Percentiles rank a stretch among this genome's conserved stretches.
Conservation (phyloP, 2,113 vertebrate species). For the Melanostigma gelatinosum region DNA sequence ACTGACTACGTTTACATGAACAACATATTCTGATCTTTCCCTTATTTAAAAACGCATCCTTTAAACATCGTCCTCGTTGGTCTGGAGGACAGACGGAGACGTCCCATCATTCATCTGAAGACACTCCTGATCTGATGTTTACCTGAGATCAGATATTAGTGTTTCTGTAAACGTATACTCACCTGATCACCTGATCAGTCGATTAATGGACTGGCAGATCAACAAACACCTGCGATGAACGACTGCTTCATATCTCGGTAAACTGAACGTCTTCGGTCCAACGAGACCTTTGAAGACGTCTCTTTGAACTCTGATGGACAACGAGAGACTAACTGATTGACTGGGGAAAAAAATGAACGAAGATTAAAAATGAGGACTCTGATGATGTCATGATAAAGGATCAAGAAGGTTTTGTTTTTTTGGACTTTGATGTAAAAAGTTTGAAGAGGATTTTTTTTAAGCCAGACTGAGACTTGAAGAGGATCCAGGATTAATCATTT, state of each 20-base stretch:
- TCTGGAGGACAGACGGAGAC: too few species aligned
- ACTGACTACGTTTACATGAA: neutral
- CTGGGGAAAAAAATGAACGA: neutral
- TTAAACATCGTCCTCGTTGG: too few species aligned
- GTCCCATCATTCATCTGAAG: too few species aligned
- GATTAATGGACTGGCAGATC: too few species aligned
- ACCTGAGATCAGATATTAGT: neutral
- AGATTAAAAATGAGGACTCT: neutral
- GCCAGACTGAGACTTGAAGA: neutral
- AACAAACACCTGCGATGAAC: too few species aligned
- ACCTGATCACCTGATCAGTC: neutral
- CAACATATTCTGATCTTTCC: neutral
- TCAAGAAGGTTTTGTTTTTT: neutral
- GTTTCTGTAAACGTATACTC: neutral
- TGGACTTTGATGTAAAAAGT: constrained; percentile 8
- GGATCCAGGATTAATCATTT: neutral
- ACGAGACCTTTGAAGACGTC: neutral
- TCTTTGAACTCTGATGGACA: neutral
- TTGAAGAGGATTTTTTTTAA: neutral
- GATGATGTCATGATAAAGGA: neutral
- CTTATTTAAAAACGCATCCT: neutral
- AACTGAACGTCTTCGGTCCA: too few species aligned
- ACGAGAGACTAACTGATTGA: too few species aligned
- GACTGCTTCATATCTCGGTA: neutral
- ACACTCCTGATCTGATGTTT: too few species aligned